Base-by-base conservation (phyloP, 1,140 invertebrate genomes). In the Diorhabda sublineata region DNA sequence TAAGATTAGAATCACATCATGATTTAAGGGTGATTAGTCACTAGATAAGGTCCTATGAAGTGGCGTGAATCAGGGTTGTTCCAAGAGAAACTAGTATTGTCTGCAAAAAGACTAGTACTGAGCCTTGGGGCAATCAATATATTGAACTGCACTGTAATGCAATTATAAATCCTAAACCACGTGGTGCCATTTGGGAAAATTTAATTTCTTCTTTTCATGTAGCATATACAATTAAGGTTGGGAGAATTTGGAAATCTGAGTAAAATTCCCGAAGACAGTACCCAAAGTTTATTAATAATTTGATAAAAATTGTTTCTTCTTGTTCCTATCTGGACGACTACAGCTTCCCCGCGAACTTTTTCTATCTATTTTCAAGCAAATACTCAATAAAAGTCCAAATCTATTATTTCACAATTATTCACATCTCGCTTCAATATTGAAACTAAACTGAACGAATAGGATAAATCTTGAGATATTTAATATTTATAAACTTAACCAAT, bases 131-230 rank as follows among this genome's bases (percentile, higher is more conserved):
- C 26, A 26, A 26, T 26, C 26, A 1, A 26, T 26, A 26, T 26
- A 26, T 26, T 26, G 26, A 60, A 60, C 58, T 60, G 58, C 58
- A 60, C 58, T 60, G 58, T 41, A 60, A 60, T 41, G 41, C 58
- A 60, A 60, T 60, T 60, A 8, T 60, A 60, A 60, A 60, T 60
- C 58, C 58, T 60, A 60, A 6, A 41, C 58, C 58, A 60, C 58
- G 58, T 60, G 58, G 58, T 60, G 58, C 58, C 41, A 26, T 60
- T 60, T 41, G 58, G 26, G 8, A 60, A 60, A 60, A 60, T 60
- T 60, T 60, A 41, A 60, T 60, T 60, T 60, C 41, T 41, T 60
- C 8, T 60, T 60, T 60, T 6, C 58, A 60, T 1, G 58, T 60
- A 60, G 58, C 26, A 60, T 26, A 60, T 60, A 60, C 5, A 60